phyloP scores from a whole-genome alignment of 1,140 invertebrate genomes.

The Drosophila simulans region DNA sequence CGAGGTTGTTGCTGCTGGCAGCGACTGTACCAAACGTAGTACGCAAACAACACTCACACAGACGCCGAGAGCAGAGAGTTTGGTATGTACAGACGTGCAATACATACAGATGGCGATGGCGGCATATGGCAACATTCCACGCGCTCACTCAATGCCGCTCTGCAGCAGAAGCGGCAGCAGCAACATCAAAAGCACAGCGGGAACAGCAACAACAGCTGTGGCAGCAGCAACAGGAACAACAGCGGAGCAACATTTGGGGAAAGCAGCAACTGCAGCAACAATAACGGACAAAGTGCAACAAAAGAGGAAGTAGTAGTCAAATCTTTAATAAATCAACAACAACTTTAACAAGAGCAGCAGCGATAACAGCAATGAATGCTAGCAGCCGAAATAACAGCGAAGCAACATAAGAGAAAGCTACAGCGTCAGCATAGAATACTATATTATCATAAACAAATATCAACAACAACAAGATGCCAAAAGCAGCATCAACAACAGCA shows the following conservation, averaged over 20 bases:
- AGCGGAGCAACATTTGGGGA: not conserved
- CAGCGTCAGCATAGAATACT: no score
- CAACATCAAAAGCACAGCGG: conserved; percentile 12
- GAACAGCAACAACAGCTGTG: conserved; percentile 4
- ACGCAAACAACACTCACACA: conserved; percentile 61
- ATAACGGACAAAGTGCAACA: not conserved
- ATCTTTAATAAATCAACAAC: not conserved
- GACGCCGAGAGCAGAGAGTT: conserved; percentile 43
- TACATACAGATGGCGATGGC: conserved; percentile 67
- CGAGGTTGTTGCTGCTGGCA: conserved; percentile 52
- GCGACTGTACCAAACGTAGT: conserved; percentile 73
- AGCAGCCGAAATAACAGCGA: not conserved
- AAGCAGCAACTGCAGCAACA: not conserved
- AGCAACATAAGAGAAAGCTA: no score
- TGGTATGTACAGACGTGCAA: conserved; percentile 33
- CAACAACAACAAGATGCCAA: no score
- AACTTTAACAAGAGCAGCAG: not conserved
- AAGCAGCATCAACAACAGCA: no score
- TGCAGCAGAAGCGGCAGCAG: conserved; percentile 30
- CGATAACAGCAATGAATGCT: not conserved
- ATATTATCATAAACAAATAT: no score
- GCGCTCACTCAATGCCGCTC: conserved; percentile 63
- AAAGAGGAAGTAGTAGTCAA: not conserved
- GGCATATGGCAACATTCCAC: conserved; percentile 79
- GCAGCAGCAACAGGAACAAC: not conserved